Conservation (phyloP, 2,888 invertebrate genomes). For the Fragum sueziense region DNA sequence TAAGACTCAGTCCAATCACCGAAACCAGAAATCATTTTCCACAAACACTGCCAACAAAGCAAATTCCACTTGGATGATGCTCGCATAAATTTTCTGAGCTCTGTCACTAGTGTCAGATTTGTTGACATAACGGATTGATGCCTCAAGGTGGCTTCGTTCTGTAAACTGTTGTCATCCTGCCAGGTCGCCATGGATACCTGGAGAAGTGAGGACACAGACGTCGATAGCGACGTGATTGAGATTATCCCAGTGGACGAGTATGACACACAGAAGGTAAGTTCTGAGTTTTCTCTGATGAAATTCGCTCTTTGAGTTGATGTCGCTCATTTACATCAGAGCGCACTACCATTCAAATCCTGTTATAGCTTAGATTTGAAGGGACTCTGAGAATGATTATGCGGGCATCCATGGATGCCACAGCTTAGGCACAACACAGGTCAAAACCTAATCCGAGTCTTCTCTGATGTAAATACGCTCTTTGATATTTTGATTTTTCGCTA, state of each 20-base stretch:
- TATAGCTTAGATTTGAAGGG: no score
- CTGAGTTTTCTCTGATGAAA: no score
- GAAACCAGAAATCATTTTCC: not conserved
- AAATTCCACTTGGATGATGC: conserved; percentile 9
- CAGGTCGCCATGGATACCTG: conserved; percentile 59
- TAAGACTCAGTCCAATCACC: not conserved
- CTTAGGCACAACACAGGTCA: no score
- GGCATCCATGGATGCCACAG: no score
- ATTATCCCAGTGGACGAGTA: conserved; percentile 75
- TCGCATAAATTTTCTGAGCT: conserved; percentile 38
- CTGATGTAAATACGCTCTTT: no score
- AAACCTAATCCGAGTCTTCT: no score
- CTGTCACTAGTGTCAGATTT: not conserved
- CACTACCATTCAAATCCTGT: no score
- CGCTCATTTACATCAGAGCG: no score
- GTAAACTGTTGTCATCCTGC: conserved; percentile 55
- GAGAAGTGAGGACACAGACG: conserved; percentile 49
- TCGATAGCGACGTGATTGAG: conserved; percentile 73
- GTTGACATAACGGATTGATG: not conserved
- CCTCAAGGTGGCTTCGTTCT: conserved; percentile 59
- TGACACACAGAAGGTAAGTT: conserved; percentile 70
- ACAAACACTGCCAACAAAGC: not conserved
- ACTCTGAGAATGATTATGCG: no score
- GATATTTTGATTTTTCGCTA: no score
- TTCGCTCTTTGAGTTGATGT: no score